A percentile compares a stretch with the other conserved stretches of the same genome.
phyloP scores from a whole-genome alignment of 2,888 invertebrate genomes.

The Oegoconia quadripuncta region DNA sequence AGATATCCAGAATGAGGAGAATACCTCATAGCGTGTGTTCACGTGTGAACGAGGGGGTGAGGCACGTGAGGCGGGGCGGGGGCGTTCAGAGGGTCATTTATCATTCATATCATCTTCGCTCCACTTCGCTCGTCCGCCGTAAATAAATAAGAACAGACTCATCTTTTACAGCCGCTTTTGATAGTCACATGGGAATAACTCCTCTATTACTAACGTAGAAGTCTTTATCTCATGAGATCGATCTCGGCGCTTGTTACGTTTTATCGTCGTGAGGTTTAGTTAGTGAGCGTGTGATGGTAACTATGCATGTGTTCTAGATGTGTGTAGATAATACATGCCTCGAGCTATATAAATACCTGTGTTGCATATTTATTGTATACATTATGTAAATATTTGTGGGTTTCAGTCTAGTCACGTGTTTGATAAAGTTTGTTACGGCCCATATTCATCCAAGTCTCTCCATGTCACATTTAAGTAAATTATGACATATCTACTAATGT shows the following conservation, averaged over 20 bases:
- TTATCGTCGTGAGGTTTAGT: conserved; percentile 28
- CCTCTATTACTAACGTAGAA: conserved; percentile 28
- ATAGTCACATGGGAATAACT: conserved; percentile 32
- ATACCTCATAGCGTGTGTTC: conserved; percentile 64
- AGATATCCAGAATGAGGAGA: conserved; percentile 57
- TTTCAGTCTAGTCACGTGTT: conserved; percentile 47
- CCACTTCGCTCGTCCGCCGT: conserved; percentile 79
- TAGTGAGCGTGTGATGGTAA: conserved; percentile 60
- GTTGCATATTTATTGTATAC: too few species aligned
- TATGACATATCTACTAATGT: too few species aligned
- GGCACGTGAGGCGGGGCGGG: conserved; percentile 33
- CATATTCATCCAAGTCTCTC: conserved; percentile 17
- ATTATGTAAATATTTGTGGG: conserved; percentile 30
- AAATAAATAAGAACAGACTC: conserved; percentile 80
- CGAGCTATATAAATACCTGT: conserved; percentile 31
- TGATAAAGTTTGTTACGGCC: conserved; percentile 38
- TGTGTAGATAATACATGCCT: conserved; percentile 55
- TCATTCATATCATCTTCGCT: conserved; percentile 80
- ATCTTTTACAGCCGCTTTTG: conserved; percentile 72
- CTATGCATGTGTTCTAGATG: conserved; percentile 70
- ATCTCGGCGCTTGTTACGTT: conserved; percentile 31
- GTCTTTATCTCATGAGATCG: conserved; percentile 21
- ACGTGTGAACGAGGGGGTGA: conserved; percentile 61
- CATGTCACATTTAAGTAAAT: neutral
- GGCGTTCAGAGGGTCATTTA: conserved; percentile 74